These are phyloP conservation scores for Diadromus collaris DNA, from an alignment of 2,888 invertebrate species.

Conservation along the genomic window DNA sequence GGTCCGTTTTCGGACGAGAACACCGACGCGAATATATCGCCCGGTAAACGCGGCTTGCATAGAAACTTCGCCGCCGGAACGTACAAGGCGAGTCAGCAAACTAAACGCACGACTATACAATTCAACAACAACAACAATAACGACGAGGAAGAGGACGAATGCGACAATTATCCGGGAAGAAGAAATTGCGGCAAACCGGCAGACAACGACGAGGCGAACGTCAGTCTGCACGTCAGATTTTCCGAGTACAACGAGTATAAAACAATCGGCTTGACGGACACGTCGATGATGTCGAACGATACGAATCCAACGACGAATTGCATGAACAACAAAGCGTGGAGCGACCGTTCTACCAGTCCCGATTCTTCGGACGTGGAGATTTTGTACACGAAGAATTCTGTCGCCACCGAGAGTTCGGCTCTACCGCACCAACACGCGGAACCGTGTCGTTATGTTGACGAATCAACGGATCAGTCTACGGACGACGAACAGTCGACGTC, in stretches of 20 bases:
- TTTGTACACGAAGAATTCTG: constrained; percentile 30
- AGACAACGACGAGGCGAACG: constrained; percentile 63
- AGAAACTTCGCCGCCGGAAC: constrained; percentile 43
- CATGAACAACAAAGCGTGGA: constrained; percentile 71
- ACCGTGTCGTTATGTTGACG: constrained; percentile 20
- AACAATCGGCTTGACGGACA: constrained; percentile 74
- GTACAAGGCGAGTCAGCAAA: constrained; percentile 50
- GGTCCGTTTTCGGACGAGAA: constrained; percentile 49
- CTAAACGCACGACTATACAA: constrained; percentile 54
- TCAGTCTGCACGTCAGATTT: constrained; percentile 77
- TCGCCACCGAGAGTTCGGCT: neutral
- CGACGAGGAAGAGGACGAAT: constrained; percentile 7
- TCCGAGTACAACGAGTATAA: constrained; percentile 77
- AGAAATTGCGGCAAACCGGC: neutral
- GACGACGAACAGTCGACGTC: constrained; percentile 61
- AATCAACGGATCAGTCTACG: constrained; percentile 62
- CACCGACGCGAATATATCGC: constrained; percentile 16
- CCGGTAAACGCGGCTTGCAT: constrained; percentile 35
- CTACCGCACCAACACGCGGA: constrained; percentile 6
- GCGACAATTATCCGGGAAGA: constrained; percentile 27
- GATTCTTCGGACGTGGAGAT: constrained; percentile 73
- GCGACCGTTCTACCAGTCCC: constrained; percentile 71
- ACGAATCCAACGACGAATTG: constrained; percentile 64
- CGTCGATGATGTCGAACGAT: constrained; percentile 72
- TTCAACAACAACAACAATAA: constrained; percentile 55